These are phyloP conservation scores for Enteromius viviparus DNA, from an alignment of 2,797 vertebrate genomes.

Conservation along the genomic window DNA sequence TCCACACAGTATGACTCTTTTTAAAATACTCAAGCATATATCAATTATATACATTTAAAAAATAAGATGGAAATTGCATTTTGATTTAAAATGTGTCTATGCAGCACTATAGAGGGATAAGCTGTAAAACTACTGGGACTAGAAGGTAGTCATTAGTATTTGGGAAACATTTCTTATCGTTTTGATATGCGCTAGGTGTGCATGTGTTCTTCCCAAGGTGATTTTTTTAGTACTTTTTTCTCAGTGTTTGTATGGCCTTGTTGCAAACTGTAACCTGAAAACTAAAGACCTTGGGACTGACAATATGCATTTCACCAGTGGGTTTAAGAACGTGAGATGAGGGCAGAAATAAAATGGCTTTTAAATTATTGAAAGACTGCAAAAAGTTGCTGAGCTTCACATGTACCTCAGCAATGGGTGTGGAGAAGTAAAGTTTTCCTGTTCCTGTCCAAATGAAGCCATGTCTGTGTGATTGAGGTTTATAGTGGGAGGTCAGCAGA, in stretches of 20 bases:
- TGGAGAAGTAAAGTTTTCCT: conserved; percentile 30
- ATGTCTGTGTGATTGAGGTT: conserved; percentile 56
- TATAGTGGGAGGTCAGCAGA: conserved; percentile 52
- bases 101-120: not conserved
- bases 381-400: conserved; percentile 17
- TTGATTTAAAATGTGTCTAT: not conserved
- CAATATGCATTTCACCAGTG: conserved; percentile 1
- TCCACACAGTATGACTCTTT: not conserved
- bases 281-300: conserved; percentile 7
- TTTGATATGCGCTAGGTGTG: conserved; percentile 1
- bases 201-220: not conserved
- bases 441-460: conserved; percentile 34
- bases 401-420: conserved; percentile 16
- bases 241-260: conserved; percentile 17
- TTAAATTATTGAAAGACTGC: conserved; percentile 16
- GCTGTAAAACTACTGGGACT: not conserved
- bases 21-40: not conserved
- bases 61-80: not conserved
- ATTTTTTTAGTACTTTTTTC: not conserved
- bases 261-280: not conserved
- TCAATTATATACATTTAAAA: not conserved
- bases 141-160: not conserved
- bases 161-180: not conserved
- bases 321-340: not conserved
- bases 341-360: conserved; percentile 1